Percentiles rank a stretch among this genome's conserved stretches.
Evolutionary conservation across 2,113 vertebrate species (phyloP).

Genomic region (Cercopithecus mona): DNA sequence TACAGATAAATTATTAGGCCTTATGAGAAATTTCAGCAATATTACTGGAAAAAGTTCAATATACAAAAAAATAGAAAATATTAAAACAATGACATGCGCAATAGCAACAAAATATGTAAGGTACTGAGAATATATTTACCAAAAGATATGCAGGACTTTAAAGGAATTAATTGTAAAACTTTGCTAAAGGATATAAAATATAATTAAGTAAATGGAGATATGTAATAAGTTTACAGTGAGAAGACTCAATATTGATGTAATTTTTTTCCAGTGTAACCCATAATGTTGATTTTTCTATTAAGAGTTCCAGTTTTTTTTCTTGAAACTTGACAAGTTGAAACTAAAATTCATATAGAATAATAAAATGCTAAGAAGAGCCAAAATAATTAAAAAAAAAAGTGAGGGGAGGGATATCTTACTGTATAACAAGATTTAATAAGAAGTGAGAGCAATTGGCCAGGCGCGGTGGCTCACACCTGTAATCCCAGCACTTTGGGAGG

Average conservation of each 20-base stretch:
- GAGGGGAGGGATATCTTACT: not conserved
- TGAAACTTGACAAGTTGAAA: slow-evolving; percentile 9
- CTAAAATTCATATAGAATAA: slow-evolving; percentile 8
- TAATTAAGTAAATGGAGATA: slow-evolving; percentile 1
- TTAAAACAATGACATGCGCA: not conserved
- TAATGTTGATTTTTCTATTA: slow-evolving; percentile 20
- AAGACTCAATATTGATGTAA: not conserved
- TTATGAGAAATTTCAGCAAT: not conserved
- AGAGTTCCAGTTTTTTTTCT: not conserved
- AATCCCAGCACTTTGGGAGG: too few relatives aligned
- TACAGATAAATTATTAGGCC: not conserved
- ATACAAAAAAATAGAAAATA: not conserved
- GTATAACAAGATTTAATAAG: not conserved
- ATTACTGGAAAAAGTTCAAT: not conserved
- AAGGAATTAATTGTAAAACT: not conserved
- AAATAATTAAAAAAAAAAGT: slow-evolving; percentile 27
- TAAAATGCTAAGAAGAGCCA: not conserved
- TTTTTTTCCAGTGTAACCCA: not conserved
- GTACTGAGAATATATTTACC: slow-evolving; percentile 1
- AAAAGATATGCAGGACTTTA: not conserved
- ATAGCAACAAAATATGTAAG: not conserved
- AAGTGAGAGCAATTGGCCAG: not conserved
- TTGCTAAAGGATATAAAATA: slow-evolving; percentile 3
- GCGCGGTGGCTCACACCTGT: too few relatives aligned
- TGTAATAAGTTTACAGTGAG: not conserved